Evolutionary conservation across 2,797 vertebrate genomes (phyloP).

Genomic region (Melanotaenia nigrans): DNA sequence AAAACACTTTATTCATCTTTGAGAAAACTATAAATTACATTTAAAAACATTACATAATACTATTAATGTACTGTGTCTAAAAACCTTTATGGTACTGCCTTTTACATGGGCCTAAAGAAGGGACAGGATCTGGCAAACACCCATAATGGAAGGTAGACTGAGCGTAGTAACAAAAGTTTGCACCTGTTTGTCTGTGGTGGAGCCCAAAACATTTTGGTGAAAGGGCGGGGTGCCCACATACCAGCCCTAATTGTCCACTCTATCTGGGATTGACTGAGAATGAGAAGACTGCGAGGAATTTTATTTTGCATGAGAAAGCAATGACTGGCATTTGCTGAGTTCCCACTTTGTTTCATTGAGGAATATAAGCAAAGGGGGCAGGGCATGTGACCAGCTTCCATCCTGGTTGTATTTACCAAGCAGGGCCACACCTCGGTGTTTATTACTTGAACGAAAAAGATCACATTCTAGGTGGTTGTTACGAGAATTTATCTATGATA

Average conservation of each 20-base stretch:
- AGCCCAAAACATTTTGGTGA: slow-evolving; percentile 34
- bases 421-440: slow-evolving; percentile 37
- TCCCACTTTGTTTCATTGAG: slow-evolving; percentile 62
- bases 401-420: slow-evolving; percentile 47
- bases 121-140: slow-evolving; percentile 9
- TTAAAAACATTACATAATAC: background rate
- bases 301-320: slow-evolving; percentile 69
- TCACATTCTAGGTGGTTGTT: background rate
- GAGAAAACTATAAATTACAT: background rate
- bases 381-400: slow-evolving; percentile 50
- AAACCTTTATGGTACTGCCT: slow-evolving; percentile 7
- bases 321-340: slow-evolving; percentile 78
- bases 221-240: slow-evolving; percentile 47
- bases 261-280: slow-evolving; percentile 57
- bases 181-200: slow-evolving; percentile 18
- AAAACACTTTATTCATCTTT: background rate
- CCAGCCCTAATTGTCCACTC: slow-evolving; percentile 65
- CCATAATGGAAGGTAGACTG: background rate
- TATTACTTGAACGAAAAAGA: slow-evolving; percentile 1
- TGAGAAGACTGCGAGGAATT: slow-evolving; percentile 74
- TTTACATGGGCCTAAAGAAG: slow-evolving; percentile 26
- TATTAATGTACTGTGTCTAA: background rate
- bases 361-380: slow-evolving; percentile 41
- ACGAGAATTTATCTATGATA: background rate
- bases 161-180: background rate